phyloP scores from a whole-genome alignment of 2,888 invertebrate species.

The Habroteleia sp. region DNA sequence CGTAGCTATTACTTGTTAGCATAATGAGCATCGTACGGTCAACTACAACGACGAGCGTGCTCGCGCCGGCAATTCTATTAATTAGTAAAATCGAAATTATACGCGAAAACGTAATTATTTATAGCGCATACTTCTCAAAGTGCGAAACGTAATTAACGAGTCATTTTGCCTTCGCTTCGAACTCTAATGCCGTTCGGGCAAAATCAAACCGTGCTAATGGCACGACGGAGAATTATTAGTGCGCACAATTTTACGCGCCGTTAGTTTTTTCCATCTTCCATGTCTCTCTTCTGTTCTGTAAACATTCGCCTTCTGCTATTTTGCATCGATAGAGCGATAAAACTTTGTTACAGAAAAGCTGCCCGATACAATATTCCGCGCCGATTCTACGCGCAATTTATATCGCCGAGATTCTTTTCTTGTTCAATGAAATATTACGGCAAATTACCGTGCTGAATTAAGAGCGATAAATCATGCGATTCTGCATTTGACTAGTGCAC shows the following conservation, averaged over 20 bases:
- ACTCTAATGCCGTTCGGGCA: slow-evolving; percentile 16
- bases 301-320: slow-evolving; percentile 16
- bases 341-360: slow-evolving; percentile 21
- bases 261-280: slow-evolving; percentile 37
- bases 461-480: slow-evolving; percentile 43
- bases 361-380: slow-evolving; percentile 19
- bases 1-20: slow-evolving; percentile 13
- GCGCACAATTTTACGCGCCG: slow-evolving; percentile 36
- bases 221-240: slow-evolving; percentile 33
- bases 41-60: slow-evolving; percentile 5
- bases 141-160: slow-evolving; percentile 66
- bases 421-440: slow-evolving; percentile 63
- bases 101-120: slow-evolving; percentile 62
- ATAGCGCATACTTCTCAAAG: slow-evolving; percentile 44
- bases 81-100: slow-evolving; percentile 36
- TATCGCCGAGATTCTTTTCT: slow-evolving; percentile 52
- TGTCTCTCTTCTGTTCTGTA: slow-evolving; percentile 30
- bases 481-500: slow-evolving; percentile 4
- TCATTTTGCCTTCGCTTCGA: slow-evolving; percentile 24
- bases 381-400: slow-evolving; percentile 54
- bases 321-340: slow-evolving; percentile 27
- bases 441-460: slow-evolving; percentile 66
- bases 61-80: slow-evolving; percentile 24
- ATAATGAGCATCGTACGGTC: slow-evolving; percentile 26
- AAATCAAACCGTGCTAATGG: slow-evolving; percentile 37